Base-by-base conservation (phyloP, 2,888 invertebrate genomes). In the Priocnemis perturbator region DNA sequence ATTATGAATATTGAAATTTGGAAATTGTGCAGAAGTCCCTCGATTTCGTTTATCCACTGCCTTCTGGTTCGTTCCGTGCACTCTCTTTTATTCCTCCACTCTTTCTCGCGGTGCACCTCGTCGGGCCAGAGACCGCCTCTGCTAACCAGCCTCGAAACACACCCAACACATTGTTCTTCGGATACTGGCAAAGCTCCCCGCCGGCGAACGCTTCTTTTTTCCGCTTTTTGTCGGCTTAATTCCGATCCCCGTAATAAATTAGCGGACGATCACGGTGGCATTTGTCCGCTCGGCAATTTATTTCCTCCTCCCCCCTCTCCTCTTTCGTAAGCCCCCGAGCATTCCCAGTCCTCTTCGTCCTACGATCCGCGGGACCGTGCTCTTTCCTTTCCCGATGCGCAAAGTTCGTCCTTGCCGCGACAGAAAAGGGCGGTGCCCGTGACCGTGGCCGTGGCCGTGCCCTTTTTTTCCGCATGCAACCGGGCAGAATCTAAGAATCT, bases 261-360 rank as follows among this genome's bases (percentile, higher is more conserved):
- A 87, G 85, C 82, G 73, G 82, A 68, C 88, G 87, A 87, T 87
- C 88, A 87, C 81, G 87, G 88, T 88, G 88, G 88, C 87, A 87
- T 87, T 88, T 86, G 86, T 87, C 87, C 83, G 83, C 78, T 71
- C 73, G 73, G 79, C 82, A 79, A 86, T 87, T 87, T 86, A 87
- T 86, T 81, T 83, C 77, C 78, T 76, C 71, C 76, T 64, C 63
- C 55, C 45, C 7, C 52, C 20, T 17, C 21, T 30, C 3, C 56
- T 21, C 61, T 59, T 60, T 60, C 62, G 58, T 56, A 17, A 59
- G 37, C 30, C 15, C 47, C 26, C 15, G 17, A 53, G n/a, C 44
- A 19, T 47, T 52, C 64, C 59, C 60, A n/a, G n/a, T 66, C 64
- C 64, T 30, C 47, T 61, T 19, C n/a, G n/a, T n/a, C n/a, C 26